A percentile compares a stretch with the other conserved stretches of the same genome.
Evolutionary conservation across 2,888 invertebrate species (phyloP).

Genomic region (Dryadula phaetusa): DNA sequence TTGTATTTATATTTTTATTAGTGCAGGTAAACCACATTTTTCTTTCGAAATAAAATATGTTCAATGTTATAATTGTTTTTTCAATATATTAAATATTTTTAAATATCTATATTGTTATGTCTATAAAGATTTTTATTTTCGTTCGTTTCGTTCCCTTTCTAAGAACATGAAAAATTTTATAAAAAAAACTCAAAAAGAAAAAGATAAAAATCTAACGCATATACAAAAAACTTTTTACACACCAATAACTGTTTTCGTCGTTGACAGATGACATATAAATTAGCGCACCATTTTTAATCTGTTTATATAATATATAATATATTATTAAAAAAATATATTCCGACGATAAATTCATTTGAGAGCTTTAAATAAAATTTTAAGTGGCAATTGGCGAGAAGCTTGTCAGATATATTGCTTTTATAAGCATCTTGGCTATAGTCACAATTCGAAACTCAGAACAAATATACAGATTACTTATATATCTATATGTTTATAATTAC

Average conservation of each 20-base stretch:
- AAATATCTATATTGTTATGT: no score
- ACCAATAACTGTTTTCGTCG: slow-evolving; percentile 47
- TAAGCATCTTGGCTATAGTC: neutral
- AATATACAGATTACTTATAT: neutral
- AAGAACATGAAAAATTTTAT: no score
- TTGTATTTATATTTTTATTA: no score
- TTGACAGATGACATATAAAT: slow-evolving; percentile 71
- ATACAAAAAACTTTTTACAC: neutral
- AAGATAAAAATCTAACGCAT: neutral
- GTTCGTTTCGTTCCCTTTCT: no score
- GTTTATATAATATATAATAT: slow-evolving; percentile 17
- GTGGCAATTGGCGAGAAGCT: slow-evolving; percentile 18
- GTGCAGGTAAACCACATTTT: no score
- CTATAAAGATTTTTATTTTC: no score
- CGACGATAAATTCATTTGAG: slow-evolving; percentile 24
- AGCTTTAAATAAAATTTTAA: slow-evolving; percentile 19
- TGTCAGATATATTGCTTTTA: slow-evolving; percentile 17
- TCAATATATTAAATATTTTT: no score
- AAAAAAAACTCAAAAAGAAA: neutral
- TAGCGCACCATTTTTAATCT: slow-evolving; percentile 47
- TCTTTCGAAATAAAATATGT: no score
- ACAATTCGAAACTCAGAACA: neutral
- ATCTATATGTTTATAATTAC: no score
- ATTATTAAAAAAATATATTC: slow-evolving; percentile 22
- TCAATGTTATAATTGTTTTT: no score